A percentile compares a stretch with the other conserved stretches of the same genome.
phyloP scores from a whole-genome alignment of 2,888 invertebrate genomes.

The Anarsia innoxiella region DNA sequence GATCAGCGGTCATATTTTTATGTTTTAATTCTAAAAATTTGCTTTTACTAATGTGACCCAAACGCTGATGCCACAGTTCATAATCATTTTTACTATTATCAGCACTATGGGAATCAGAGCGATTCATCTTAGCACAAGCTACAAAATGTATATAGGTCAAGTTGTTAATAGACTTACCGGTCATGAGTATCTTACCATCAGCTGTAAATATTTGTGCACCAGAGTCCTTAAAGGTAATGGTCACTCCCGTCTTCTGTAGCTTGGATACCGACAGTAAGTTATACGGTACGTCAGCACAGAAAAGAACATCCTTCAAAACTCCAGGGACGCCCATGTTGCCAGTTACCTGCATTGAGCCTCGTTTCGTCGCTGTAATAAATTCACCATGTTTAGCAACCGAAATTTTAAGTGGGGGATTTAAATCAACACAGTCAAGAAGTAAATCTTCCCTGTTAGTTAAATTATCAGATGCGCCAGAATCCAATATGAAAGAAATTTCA shows the following conservation, averaged over 20 bases:
- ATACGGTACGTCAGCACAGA: conserved; percentile 28
- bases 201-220: conserved; percentile 21
- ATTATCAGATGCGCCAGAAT: conserved; percentile 21
- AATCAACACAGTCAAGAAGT: conserved; percentile 15
- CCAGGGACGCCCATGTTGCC: conserved; percentile 23
- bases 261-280: conserved; percentile 19
- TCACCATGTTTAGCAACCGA: conserved; percentile 28
- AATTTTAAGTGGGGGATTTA: conserved; percentile 26
- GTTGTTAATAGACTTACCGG: conserved; percentile 16
- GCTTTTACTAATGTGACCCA: conserved; percentile 26
- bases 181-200: conserved; percentile 14
- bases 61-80: conserved; percentile 27
- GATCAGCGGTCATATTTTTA: neutral
- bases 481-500: conserved; percentile 17
- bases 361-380: conserved; percentile 29
- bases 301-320: conserved; percentile 22
- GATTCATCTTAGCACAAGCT: conserved; percentile 4
- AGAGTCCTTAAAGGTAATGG: conserved; percentile 26
- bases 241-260: conserved; percentile 11
- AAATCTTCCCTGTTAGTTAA: conserved; percentile 21
- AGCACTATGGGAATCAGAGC: conserved; percentile 18
- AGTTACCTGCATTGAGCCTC: conserved; percentile 25
- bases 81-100: conserved; percentile 18
- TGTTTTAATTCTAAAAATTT: conserved; percentile 13
- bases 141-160: conserved; percentile 15